These are phyloP conservation scores for Polyommatus icarus DNA, from an alignment of 2,888 invertebrate species.

Conservation along the genomic window DNA sequence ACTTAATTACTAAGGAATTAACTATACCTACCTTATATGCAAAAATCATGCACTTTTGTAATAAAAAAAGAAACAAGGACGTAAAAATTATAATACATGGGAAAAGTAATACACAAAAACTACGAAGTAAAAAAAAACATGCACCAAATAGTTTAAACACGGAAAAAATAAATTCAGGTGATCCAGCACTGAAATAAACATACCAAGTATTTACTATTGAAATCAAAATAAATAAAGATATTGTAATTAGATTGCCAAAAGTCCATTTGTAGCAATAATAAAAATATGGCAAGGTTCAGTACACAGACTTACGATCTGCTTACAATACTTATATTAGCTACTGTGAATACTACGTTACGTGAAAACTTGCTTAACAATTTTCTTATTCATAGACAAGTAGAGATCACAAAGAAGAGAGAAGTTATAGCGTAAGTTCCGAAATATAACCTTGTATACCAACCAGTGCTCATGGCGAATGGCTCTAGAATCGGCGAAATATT, in stretches of 20 bases:
- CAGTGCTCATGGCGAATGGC: not conserved
- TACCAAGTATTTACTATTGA: not conserved
- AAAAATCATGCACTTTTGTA: not conserved
- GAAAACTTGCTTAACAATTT: not conserved
- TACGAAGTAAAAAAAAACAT: not conserved
- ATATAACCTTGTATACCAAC: not conserved
- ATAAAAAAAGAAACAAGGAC: not conserved
- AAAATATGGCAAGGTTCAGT: slow-evolving; percentile 26
- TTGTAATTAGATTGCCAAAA: too few relatives aligned
- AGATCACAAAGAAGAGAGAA: slow-evolving; percentile 2
- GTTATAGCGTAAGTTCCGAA: not conserved
- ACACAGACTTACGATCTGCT: not conserved
- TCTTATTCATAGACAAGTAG: not conserved
- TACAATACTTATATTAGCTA: not conserved
- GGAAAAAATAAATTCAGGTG: not conserved
- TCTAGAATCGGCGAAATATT: too few relatives aligned
- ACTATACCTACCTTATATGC: slow-evolving; percentile 1
- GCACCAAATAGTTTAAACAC: too few relatives aligned
- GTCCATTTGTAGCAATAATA: not conserved
- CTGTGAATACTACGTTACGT: slow-evolving; percentile 14
- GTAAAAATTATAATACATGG: not conserved
- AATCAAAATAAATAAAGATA: not conserved
- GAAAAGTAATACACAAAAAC: not conserved
- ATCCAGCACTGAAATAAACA: not conserved
- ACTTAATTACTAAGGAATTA: slow-evolving; percentile 24